phyloP scores from a whole-genome alignment of 2,113 vertebrate genomes.

The Columba janthina region DNA sequence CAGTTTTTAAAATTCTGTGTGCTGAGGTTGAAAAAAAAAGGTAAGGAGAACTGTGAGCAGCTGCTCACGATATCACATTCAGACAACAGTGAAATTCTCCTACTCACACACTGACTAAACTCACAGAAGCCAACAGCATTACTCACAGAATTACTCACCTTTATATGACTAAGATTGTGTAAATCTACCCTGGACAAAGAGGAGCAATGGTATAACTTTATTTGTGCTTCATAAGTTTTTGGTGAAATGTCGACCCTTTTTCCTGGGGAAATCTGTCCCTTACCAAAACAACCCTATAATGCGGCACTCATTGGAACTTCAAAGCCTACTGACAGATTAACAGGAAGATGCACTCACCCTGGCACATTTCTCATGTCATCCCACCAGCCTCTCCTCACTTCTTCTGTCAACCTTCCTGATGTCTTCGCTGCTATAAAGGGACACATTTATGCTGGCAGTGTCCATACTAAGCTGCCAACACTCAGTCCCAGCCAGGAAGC shows the following conservation, averaged over 20 bases:
- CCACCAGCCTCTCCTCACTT: background rate
- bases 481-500: background rate
- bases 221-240: background rate
- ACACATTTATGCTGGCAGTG: background rate
- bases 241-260: background rate
- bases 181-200: background rate
- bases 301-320: background rate
- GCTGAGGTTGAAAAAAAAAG: background rate
- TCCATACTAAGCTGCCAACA: background rate
- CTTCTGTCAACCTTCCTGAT: background rate
- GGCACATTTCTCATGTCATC: background rate
- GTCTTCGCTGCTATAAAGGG: background rate
- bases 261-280: background rate
- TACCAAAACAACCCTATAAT: background rate
- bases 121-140: background rate
- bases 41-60: background rate
- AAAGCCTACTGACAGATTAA: background rate
- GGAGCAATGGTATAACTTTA: background rate
- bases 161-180: background rate
- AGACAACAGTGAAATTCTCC: background rate
- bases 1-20: background rate
- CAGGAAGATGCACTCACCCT: background rate
- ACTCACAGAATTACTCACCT: constrained; percentile 19
- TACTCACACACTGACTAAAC: background rate
- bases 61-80: background rate